A percentile compares a stretch with the other conserved stretches of the same genome.
Evolutionary conservation across 2,797 vertebrate species (phyloP).

Genomic region (Danio jaintianensis): DNA sequence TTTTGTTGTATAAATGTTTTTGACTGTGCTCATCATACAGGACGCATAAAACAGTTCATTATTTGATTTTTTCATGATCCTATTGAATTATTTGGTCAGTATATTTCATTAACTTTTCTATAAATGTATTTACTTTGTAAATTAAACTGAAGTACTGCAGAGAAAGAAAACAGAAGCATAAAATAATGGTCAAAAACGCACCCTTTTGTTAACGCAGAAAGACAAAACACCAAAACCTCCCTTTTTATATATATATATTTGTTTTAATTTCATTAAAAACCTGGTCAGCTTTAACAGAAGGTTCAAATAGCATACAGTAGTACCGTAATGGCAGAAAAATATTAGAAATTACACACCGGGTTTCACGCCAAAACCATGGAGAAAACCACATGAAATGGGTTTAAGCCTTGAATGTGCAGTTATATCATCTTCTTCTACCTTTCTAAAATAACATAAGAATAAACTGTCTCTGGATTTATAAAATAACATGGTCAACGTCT

Average conservation of each 20-base stretch:
- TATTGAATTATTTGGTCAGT: too few species aligned
- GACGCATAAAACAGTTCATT: too few species aligned
- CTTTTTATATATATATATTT: not conserved
- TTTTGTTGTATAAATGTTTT: too few species aligned
- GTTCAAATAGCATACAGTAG: conserved; percentile 36
- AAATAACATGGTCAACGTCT: conserved; percentile 2
- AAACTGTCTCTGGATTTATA: conserved; percentile 11
- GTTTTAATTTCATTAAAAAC: conserved; percentile 47
- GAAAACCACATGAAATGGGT: conserved; percentile 18
- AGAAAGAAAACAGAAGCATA: too few species aligned
- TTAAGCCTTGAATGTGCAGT: conserved; percentile 10
- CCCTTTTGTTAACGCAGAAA: not conserved
- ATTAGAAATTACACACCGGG: conserved; percentile 15
- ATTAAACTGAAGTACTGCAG: too few species aligned
- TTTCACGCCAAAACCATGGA: not conserved
- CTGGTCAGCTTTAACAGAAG: conserved; percentile 32
- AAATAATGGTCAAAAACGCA: not conserved
- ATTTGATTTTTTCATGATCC: too few species aligned
- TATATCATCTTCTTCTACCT: not conserved
- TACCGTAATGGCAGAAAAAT: conserved; percentile 34
- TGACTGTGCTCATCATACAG: too few species aligned
- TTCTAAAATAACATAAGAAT: conserved; percentile 21
- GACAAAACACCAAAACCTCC: not conserved
- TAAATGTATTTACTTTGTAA: too few species aligned
- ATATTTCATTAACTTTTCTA: too few species aligned